These are phyloP conservation scores for Semicossyphus pulcher DNA, from an alignment of 2,113 vertebrate genomes.

Conservation along the genomic window DNA sequence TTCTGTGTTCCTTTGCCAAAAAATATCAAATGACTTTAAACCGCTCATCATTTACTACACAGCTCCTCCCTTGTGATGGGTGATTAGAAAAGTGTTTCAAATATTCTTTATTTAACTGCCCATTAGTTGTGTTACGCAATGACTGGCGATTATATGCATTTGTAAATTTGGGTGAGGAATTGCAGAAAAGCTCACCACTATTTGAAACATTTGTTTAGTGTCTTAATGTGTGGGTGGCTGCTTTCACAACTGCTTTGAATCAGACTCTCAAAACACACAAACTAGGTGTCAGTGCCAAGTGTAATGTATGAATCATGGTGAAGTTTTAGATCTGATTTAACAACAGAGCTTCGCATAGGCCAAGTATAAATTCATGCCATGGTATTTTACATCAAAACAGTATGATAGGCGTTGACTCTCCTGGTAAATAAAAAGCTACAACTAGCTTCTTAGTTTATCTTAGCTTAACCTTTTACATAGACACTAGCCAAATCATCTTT, in stretches of 20 bases:
- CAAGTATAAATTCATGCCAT: too few relatives aligned
- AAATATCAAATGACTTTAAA: background rate
- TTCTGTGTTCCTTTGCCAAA: background rate
- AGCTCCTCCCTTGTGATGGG: background rate
- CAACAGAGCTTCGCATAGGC: background rate
- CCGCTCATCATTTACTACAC: background rate
- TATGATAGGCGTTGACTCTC: too few relatives aligned
- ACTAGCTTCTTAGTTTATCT: too few relatives aligned
- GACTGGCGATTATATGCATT: slow-evolving; percentile 1
- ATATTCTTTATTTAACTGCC: slow-evolving; percentile 3
- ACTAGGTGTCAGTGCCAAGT: background rate
- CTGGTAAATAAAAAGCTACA: too few relatives aligned
- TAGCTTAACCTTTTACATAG: too few relatives aligned
- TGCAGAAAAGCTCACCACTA: slow-evolving; percentile 3
- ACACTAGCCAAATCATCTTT: too few relatives aligned
- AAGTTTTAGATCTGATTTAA: background rate
- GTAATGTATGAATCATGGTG: background rate
- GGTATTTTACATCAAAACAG: too few relatives aligned
- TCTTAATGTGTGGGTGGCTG: slow-evolving; percentile 29
- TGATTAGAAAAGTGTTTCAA: background rate
- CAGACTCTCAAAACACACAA: background rate
- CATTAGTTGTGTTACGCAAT: slow-evolving; percentile 8
- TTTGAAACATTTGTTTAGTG: slow-evolving; percentile 20
- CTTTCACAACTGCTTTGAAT: background rate
- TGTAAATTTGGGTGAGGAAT: slow-evolving; percentile 9